These are phyloP conservation scores for Drosophila maculinotata DNA, from an alignment of 2,888 invertebrate genomes.

Conservation along the genomic window DNA sequence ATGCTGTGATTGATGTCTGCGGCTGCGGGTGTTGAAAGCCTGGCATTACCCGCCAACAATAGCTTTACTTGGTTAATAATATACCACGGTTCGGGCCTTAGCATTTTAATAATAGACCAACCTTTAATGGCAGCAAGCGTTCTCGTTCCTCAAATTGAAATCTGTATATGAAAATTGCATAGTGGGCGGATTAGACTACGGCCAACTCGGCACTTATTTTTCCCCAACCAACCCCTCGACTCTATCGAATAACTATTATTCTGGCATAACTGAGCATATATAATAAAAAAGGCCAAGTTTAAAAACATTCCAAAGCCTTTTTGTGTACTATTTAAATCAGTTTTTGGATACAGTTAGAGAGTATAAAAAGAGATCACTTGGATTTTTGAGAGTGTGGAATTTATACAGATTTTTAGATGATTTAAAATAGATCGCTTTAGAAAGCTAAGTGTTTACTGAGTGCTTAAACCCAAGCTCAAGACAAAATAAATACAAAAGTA, in stretches of 20 bases:
- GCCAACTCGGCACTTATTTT: conserved; percentile 17
- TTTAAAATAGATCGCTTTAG: too few relatives aligned
- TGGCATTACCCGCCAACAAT: conserved; percentile 51
- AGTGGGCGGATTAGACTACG: conserved; percentile 40
- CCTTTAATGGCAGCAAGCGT: conserved; percentile 51
- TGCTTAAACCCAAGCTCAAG: too few relatives aligned
- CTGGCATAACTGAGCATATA: conserved; percentile 4
- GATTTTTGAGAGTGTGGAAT: too few relatives aligned
- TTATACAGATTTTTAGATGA: too few relatives aligned
- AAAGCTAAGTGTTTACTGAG: too few relatives aligned
- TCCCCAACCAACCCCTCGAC: conserved; percentile 3
- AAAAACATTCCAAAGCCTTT: conserved; percentile 31
- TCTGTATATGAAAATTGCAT: conserved; percentile 56
- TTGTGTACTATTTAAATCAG: not conserved
- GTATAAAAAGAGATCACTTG: too few relatives aligned
- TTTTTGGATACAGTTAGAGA: not conserved
- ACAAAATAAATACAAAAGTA: too few relatives aligned
- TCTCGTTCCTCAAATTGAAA: conserved; percentile 47
- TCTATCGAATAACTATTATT: conserved; percentile 6
- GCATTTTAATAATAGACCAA: conserved; percentile 54
- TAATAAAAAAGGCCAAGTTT: conserved; percentile 14
- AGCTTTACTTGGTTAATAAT: conserved; percentile 56
- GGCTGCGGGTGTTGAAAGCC: conserved; percentile 76
- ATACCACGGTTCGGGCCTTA: conserved; percentile 29
- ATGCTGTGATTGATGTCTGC: conserved; percentile 71